Percentiles rank a stretch among this genome's conserved stretches.
phyloP scores from a whole-genome alignment of 64 coral and sea anemone genomes.

The Porites lutea region DNA sequence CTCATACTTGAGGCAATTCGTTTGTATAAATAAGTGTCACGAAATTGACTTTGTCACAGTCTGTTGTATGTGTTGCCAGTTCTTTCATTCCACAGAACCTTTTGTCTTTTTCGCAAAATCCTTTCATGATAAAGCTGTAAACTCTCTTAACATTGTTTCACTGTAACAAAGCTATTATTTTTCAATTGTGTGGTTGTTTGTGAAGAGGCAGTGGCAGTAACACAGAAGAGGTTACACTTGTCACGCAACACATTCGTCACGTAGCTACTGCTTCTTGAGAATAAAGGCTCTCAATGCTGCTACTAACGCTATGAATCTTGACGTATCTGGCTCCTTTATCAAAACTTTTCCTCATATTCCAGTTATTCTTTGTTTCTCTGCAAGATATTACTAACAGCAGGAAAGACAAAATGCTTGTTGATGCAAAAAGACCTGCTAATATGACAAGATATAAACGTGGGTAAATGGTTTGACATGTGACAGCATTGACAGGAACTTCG shows the following conservation, averaged over 20 bases:
- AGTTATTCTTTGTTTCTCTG: not conserved
- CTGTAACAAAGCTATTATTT: too few relatives aligned
- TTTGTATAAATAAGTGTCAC: too few relatives aligned
- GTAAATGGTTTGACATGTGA: not conserved
- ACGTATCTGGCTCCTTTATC: not conserved
- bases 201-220: too few relatives aligned
- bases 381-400: slow-evolving; percentile 16
- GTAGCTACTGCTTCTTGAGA: not conserved
- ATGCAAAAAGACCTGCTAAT: slow-evolving; percentile 77
- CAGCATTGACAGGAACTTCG: not conserved
- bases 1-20: too few relatives aligned
- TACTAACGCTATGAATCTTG: not conserved
- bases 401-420: slow-evolving; percentile 39
- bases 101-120: too few relatives aligned
- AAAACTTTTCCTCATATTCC: not conserved
- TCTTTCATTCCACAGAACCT: too few relatives aligned
- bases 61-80: too few relatives aligned
- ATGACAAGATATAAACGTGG: slow-evolving; percentile 62
- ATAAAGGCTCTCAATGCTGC: not conserved
- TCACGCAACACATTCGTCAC: not conserved
- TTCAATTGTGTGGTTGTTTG: too few relatives aligned
- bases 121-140: too few relatives aligned
- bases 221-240: not conserved
- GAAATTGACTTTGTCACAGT: too few relatives aligned
- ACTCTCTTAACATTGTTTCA: too few relatives aligned